Percentiles rank a stretch among this genome's conserved stretches.
Evolutionary conservation across 2,888 invertebrate species (phyloP).

Genomic region (Allacma fusca): DNA sequence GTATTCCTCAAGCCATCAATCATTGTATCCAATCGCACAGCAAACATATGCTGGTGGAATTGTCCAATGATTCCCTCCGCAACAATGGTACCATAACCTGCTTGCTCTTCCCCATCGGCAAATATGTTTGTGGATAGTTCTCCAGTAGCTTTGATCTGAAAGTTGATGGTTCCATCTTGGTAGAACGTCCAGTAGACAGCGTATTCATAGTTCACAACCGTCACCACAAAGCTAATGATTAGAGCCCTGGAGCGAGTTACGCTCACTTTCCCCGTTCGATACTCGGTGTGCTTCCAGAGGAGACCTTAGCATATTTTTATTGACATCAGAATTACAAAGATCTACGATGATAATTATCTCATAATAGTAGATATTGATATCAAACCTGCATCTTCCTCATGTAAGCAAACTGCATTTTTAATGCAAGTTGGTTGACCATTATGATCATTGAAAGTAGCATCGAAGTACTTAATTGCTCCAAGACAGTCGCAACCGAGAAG

Average conservation of each 20-base stretch:
- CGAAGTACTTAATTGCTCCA: slow-evolving; percentile 56
- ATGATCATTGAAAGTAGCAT: slow-evolving; percentile 53
- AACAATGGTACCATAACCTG: slow-evolving; percentile 46
- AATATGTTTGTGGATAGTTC: slow-evolving; percentile 47
- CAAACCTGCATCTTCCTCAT: slow-evolving; percentile 56
- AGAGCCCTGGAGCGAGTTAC: slow-evolving; percentile 50
- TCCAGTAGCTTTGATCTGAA: slow-evolving; percentile 58
- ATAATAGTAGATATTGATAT: too few relatives aligned
- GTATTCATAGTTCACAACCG: slow-evolving; percentile 59
- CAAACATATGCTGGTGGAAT: slow-evolving; percentile 59
- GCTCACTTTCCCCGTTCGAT: slow-evolving; percentile 53
- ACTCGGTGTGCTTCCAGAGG: slow-evolving; percentile 58
- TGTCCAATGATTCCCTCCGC: slow-evolving; percentile 48
- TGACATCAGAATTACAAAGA: too few relatives aligned
- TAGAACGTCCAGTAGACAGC: slow-evolving; percentile 56
- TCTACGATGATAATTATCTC: too few relatives aligned
- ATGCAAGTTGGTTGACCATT: slow-evolving; percentile 48
- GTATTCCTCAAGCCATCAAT: slow-evolving; percentile 55
- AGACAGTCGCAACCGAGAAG: slow-evolving; percentile 55
- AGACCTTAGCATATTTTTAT: too few relatives aligned
- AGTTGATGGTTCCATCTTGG: slow-evolving; percentile 56
- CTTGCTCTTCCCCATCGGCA: neutral
- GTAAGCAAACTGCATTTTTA: slow-evolving; percentile 58
- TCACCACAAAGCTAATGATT: slow-evolving; percentile 55
- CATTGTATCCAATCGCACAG: slow-evolving; percentile 54